Evolutionary conservation across 1,140 invertebrate species (phyloP).

Genomic region (Calosoma granatense): DNA sequence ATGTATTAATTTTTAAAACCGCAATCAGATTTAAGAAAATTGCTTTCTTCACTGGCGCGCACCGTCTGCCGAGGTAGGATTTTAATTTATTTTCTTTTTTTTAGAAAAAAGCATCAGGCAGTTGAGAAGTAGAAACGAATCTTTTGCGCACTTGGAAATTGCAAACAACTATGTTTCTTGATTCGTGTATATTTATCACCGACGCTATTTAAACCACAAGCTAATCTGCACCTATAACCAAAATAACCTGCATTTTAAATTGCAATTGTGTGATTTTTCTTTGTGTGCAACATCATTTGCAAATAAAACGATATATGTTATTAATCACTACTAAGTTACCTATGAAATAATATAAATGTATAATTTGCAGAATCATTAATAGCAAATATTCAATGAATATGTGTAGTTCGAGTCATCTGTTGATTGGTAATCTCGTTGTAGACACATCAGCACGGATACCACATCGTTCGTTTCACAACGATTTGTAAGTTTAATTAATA

Average conservation of each 20-base stretch:
- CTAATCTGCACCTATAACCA: too few relatives aligned
- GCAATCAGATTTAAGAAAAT: slow-evolving; percentile 9
- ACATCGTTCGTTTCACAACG: slow-evolving; percentile 4
- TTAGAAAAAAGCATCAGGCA: background rate
- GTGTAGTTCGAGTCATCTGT: background rate
- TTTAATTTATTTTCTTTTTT: slow-evolving; percentile 7
- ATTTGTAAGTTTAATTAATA: slow-evolving; percentile 10
- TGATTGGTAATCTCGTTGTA: background rate
- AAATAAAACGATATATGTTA: too few relatives aligned
- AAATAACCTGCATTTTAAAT: too few relatives aligned
- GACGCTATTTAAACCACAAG: too few relatives aligned
- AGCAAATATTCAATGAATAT: too few relatives aligned
- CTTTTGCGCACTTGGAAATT: background rate
- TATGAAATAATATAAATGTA: too few relatives aligned
- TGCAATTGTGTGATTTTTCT: too few relatives aligned
- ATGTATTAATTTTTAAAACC: slow-evolving; percentile 6
- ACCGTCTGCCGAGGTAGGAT: background rate
- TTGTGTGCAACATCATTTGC: too few relatives aligned
- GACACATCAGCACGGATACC: background rate
- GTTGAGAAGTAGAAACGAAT: background rate
- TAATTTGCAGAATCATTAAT: too few relatives aligned
- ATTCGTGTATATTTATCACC: background rate
- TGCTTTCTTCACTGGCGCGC: slow-evolving; percentile 6
- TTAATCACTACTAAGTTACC: too few relatives aligned
- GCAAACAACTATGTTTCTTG: background rate